Evolutionary conservation across 2,888 invertebrate genomes (phyloP).

Genomic region (Globia sparganii): DNA sequence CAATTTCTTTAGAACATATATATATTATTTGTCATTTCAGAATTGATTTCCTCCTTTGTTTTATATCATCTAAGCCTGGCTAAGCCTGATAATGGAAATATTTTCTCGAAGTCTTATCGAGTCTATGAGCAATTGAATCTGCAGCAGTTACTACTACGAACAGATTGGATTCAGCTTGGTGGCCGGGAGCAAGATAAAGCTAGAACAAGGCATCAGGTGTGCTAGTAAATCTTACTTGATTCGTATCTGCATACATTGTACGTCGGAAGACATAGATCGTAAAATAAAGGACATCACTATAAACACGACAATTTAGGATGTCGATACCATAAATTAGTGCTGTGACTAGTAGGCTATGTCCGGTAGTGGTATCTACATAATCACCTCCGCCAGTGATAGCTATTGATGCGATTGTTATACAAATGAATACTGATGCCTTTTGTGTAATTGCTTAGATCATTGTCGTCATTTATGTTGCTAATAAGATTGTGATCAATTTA

Average conservation of each 20-base stretch:
- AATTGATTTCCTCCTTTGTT: background rate
- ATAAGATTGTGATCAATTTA: background rate
- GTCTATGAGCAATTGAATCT: background rate
- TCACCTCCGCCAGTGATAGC: constrained; percentile 22
- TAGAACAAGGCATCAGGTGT: constrained; percentile 4
- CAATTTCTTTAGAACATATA: background rate
- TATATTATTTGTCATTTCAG: background rate
- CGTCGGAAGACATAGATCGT: constrained; percentile 53
- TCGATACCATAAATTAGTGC: constrained; percentile 53
- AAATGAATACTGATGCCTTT: constrained; percentile 12
- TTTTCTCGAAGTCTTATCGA: background rate
- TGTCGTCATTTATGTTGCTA: constrained; percentile 1
- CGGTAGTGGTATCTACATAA: constrained; percentile 52
- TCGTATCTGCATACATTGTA: constrained; percentile 33
- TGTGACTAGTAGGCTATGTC: constrained; percentile 51
- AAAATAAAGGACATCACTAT: constrained; percentile 48
- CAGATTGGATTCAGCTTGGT: constrained; percentile 1
- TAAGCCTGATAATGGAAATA: background rate
- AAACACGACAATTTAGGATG: constrained; percentile 55
- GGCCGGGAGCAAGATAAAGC: background rate
- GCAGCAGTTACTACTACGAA: background rate
- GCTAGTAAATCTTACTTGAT: constrained; percentile 35
- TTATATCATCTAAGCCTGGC: background rate
- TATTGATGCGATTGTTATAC: constrained; percentile 44
- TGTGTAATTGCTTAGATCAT: constrained; percentile 2